These are phyloP conservation scores for Smithornis capensis DNA, from an alignment of 2,113 vertebrate genomes.

Conservation along the genomic window DNA sequence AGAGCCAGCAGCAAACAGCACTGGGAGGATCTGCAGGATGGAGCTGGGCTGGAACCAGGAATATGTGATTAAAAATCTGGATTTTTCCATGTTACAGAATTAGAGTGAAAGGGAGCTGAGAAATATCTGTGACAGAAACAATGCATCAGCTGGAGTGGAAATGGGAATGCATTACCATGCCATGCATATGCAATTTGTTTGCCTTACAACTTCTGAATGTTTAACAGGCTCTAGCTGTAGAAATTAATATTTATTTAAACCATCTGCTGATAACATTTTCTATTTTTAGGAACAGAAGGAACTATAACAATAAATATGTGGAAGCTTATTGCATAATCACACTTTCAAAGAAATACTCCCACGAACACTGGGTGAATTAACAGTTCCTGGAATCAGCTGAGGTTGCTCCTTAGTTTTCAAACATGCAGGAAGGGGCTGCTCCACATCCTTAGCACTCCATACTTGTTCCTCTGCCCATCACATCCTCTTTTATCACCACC, in stretches of 20 bases:
- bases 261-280: slow-evolving; percentile 50
- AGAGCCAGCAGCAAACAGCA: background rate
- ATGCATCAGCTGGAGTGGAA: slow-evolving; percentile 26
- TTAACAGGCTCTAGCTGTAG: slow-evolving; percentile 19
- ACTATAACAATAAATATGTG: slow-evolving; percentile 11
- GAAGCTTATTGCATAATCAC: background rate
- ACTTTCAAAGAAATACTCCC: background rate
- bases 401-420: background rate
- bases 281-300: slow-evolving; percentile 39
- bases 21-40: background rate
- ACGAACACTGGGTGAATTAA: background rate
- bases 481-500: background rate
- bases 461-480: background rate
- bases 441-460: background rate
- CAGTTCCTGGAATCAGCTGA: background rate
- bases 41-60: slow-evolving; percentile 13
- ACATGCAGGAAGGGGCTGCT: background rate
- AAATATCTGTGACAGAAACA: slow-evolving; percentile 28
- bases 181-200: slow-evolving; percentile 14
- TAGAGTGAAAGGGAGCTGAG: slow-evolving; percentile 26
- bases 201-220: background rate
- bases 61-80: background rate
- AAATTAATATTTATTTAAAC: slow-evolving; percentile 62
- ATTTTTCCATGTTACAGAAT: slow-evolving; percentile 6
- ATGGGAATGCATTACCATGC: background rate